Base-by-base conservation (phyloP, 1,140 invertebrate genomes). In the honey bee (Apis mellifera) region DNA sequence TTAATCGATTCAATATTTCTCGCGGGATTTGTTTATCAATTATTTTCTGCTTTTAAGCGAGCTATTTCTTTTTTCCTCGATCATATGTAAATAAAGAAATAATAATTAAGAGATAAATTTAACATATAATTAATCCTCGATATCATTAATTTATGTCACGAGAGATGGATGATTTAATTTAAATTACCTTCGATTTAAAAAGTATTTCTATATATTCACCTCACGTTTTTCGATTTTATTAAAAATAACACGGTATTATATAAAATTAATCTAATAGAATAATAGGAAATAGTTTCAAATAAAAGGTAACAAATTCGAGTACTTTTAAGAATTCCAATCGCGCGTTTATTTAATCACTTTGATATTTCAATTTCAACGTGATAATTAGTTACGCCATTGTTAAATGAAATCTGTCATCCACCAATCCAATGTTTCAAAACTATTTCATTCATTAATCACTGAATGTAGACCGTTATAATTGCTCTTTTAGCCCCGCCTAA, bases 391-490 rank as follows among this genome's bases (percentile, higher is more conserved):
- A 42, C 55, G 0, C 0, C 21, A n/a, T 73, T 48, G 32, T 60
- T 59, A 73, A 73, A 60, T 21, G 32, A 73, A 59, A 73, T 23
- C n/a, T 21, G 32, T 19, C 55, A 48, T 59, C 13, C 21, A 32
- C 48, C 71, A n/a, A 73, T 60, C 11, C n/a, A 73, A 21, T 17
- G n/a, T 15, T 73, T 59, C 54, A 48, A 73, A 59, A 48, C 55
- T 73, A 73, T 73, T 73, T 73, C 71, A 17, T 32, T 59, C 71
- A 60, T 59, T 73, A 48, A 73, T 48, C 26, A 23, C 15, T 32
- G 71, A 60, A 59, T 19, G 55, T 23, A 73, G 71, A 9, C 3
- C 26, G 13, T n/a, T 59, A 60, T 73, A 73, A 59, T 73, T 73
- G 55, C 55, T 73, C 32, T 55, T 59, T 73, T 48, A 60, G 55